Conservation (phyloP, 2,888 invertebrate species). For the Coelinius sp. region DNA sequence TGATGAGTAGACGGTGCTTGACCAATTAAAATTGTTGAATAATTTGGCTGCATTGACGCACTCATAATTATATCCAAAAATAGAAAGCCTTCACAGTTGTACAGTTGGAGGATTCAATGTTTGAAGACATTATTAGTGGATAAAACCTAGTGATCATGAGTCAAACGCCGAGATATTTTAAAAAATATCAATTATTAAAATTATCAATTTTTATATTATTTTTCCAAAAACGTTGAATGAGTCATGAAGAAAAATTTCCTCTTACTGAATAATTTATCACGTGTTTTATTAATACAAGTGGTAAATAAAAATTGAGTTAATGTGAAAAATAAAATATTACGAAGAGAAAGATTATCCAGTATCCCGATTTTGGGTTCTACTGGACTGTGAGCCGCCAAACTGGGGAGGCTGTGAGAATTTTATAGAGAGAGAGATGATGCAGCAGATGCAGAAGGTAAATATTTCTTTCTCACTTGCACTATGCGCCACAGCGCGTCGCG, state of each 20-base stretch:
- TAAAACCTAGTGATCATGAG: neutral
- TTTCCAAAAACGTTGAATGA: neutral
- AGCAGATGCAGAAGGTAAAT: conserved; percentile 62
- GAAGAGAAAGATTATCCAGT: neutral
- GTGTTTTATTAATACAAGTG: neutral
- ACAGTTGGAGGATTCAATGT: too few species aligned
- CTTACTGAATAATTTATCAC: neutral
- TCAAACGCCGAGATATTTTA: too few species aligned
- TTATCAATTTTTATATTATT: too few species aligned
- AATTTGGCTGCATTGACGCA: neutral
- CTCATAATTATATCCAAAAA: neutral
- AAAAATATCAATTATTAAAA: too few species aligned
- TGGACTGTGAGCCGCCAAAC: conserved; percentile 9
- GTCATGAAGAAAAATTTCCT: neutral
- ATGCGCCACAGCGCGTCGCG: conserved; percentile 64
- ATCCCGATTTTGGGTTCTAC: conserved; percentile 20
- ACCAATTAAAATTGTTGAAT: neutral
- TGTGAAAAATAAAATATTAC: neutral
- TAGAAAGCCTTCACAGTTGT: neutral
- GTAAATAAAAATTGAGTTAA: neutral
- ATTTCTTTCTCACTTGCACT: conserved; percentile 10
- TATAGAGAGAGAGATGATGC: conserved; percentile 56
- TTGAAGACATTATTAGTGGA: neutral
- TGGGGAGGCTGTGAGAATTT: conserved; percentile 21
- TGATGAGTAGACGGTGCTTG: neutral